Base-by-base conservation (phyloP, 2,113 vertebrate genomes). In the Saguinus midas region DNA sequence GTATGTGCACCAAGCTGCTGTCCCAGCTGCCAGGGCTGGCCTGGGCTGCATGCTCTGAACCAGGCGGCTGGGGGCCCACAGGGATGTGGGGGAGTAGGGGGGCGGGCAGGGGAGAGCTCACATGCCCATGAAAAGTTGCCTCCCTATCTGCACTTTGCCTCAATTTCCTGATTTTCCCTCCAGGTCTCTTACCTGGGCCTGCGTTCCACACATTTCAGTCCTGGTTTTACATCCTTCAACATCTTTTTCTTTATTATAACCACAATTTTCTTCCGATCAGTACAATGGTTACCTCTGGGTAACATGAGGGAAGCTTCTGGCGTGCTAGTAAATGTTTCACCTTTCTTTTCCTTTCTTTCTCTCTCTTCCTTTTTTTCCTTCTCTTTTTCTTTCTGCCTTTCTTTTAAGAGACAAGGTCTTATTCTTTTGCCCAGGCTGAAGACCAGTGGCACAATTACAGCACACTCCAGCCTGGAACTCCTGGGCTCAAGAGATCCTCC, bases 221-320 rank as follows among this genome's bases (percentile, higher is more conserved):
- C 32, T 61, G 55, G 40, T 37, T 70, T 94, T 80, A 61, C 75
- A 70, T 86, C 73, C 86, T 75, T 52, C 43, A 79, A 48, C 9
- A 21, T 85, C 35, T 81, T 94, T 79, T n/a, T 27, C 78, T 91
- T 93, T 73, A 82, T 68, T 68, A 64, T 64, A 50, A 68, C 48
- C 89, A 18, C 37, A 66, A 35, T n/a, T 58, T 11, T 76, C 66
- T 93, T 61, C 66, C 58, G 40, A 88, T 88, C 48, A 45, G 37
- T 48, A 23, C 6, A 25, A 6, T 35, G 43, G 58, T 82, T 72
- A 21, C 32, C 57, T 84, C 29, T n/a, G 25, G 16, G 61, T 48
- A 48, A 76, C 1, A 12, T 9, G 14, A 79, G 32, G 21, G 35
- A 40, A 80, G 29, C 16, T 79, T 50, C 45, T 20, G 6, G 48